Conservation (phyloP, 2,797 vertebrate genomes). For the Squalus acanthias region DNA sequence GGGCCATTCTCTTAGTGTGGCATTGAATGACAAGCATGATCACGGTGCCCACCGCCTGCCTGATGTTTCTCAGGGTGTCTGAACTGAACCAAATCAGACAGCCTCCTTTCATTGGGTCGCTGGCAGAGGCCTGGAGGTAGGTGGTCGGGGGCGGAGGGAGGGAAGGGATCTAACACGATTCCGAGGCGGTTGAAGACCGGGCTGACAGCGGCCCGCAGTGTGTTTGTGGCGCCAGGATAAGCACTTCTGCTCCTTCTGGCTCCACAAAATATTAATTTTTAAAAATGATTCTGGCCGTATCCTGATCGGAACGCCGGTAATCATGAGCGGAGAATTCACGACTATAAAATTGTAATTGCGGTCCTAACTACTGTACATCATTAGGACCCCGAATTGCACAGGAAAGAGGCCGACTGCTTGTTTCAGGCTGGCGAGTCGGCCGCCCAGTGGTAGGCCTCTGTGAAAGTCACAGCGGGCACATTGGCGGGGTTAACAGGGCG, state of each 20-base stretch:
- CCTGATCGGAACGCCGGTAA: too few relatives aligned
- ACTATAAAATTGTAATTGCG: not conserved
- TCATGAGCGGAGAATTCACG: not conserved
- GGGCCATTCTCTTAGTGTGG: not conserved
- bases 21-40: not conserved
- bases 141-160: not conserved
- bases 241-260: too few relatives aligned
- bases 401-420: not conserved
- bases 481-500: not conserved
- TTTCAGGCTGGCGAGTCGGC: not conserved
- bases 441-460: not conserved
- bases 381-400: not conserved
- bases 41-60: not conserved
- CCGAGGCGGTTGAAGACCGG: not conserved
- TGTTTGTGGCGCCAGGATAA: not conserved
- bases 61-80: not conserved
- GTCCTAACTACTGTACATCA: not conserved
- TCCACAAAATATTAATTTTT: not conserved
- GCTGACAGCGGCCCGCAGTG: not conserved
- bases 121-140: not conserved
- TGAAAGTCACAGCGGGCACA: not conserved
- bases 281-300: not conserved
- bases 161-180: not conserved
- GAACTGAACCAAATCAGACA: not conserved
- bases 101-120: not conserved